Conservation (phyloP, 2,113 vertebrate species). For the Amia ocellicauda region DNA sequence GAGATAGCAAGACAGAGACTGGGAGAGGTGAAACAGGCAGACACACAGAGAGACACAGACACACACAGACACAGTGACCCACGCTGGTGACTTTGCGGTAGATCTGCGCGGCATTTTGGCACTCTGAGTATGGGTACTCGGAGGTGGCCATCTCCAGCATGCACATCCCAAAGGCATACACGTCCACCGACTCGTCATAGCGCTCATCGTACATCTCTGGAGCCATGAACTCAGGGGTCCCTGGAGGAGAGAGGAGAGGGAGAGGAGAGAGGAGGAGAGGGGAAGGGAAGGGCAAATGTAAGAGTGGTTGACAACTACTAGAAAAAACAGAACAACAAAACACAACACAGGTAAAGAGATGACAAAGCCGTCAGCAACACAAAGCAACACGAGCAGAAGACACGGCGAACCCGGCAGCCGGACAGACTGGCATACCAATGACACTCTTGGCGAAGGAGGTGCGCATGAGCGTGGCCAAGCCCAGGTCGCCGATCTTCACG, state of each 20-base stretch:
- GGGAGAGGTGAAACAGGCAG: background rate
- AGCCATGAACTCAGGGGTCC: slow-evolving; percentile 93
- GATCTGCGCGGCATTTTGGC: slow-evolving; percentile 91
- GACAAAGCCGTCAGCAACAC: too few species aligned
- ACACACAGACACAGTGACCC: slow-evolving; percentile 43
- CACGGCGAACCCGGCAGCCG: background rate
- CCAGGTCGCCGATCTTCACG: slow-evolving; percentile 92
- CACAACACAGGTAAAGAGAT: background rate
- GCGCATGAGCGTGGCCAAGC: slow-evolving; percentile 89
- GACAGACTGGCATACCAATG: slow-evolving; percentile 71
- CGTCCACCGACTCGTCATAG: slow-evolving; percentile 89
- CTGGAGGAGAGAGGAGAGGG: slow-evolving; percentile 49
- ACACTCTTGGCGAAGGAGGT: slow-evolving; percentile 95
- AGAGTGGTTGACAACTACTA: background rate
- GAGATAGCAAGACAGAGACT: background rate
- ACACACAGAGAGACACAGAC: background rate
- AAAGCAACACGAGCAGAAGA: too few species aligned
- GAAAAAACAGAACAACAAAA: background rate
- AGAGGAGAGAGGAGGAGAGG: slow-evolving; percentile 13
- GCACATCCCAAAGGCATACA: slow-evolving; percentile 94
- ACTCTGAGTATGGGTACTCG: slow-evolving; percentile 91
- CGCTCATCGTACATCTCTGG: slow-evolving; percentile 95
- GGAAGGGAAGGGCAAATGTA: slow-evolving; percentile 8
- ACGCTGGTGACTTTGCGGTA: slow-evolving; percentile 97
- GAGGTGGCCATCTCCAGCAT: slow-evolving; percentile 95